Percentiles rank a stretch among this genome's conserved stretches.
Evolutionary conservation across 2,113 vertebrate species (phyloP).

Genomic region (Centropus bengalensis): DNA sequence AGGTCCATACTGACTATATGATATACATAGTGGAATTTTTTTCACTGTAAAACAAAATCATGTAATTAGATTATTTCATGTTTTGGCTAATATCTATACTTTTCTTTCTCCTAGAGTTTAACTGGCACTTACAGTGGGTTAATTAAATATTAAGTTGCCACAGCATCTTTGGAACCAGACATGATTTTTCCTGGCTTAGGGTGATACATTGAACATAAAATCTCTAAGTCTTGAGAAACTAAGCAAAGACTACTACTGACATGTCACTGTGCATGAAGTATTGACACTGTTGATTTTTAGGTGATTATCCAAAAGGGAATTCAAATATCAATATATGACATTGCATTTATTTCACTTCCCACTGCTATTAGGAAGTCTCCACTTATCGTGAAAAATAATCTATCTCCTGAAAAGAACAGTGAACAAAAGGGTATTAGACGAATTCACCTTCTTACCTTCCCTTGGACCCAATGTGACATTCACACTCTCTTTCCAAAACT

Average conservation of each 20-base stretch:
- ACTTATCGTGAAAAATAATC: neutral
- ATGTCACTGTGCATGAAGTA: neutral
- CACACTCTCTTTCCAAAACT: constrained; percentile 60
- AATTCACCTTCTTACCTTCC: constrained; percentile 56
- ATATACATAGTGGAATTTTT: constrained; percentile 47
- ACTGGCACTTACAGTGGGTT: neutral
- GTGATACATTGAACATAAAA: neutral
- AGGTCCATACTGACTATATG: constrained; percentile 49
- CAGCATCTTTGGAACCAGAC: neutral
- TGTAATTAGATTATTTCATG: neutral
- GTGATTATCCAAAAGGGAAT: neutral
- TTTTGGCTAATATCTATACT: neutral
- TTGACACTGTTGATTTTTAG: neutral
- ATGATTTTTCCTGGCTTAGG: neutral
- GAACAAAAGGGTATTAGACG: neutral
- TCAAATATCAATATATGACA: neutral
- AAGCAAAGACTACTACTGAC: neutral
- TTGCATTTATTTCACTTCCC: neutral
- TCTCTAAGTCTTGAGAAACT: neutral
- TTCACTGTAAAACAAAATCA: constrained; percentile 57
- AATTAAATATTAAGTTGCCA: neutral
- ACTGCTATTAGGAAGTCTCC: neutral
- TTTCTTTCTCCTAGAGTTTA: neutral
- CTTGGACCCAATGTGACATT: constrained; percentile 34
- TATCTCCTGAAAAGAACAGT: neutral